A percentile compares a stretch with the other conserved stretches of the same genome.
Evolutionary conservation across 2,888 invertebrate genomes (phyloP).

Genomic region (Cremastinae sp.): DNA sequence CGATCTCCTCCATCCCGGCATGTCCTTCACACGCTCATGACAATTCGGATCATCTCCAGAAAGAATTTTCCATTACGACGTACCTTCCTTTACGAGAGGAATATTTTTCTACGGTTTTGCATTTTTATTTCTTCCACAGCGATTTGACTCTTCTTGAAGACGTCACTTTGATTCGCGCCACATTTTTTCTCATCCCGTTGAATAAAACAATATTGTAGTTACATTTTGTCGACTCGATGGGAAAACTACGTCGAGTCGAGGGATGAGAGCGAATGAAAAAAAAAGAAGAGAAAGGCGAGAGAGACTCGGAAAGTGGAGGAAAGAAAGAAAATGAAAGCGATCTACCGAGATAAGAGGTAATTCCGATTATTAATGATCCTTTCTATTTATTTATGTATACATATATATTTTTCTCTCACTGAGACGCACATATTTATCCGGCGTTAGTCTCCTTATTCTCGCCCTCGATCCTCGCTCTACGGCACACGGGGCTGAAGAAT

Average conservation of each 20-base stretch:
- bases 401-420: not conserved
- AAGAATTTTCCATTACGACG: not conserved
- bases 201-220: too few species aligned
- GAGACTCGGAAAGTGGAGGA: slow-evolving; percentile 41
- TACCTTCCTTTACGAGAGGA: too few species aligned
- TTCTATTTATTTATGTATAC: slow-evolving; percentile 46
- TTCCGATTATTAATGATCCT: slow-evolving; percentile 71
- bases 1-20: not conserved
- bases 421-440: too few species aligned
- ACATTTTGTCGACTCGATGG: too few species aligned
- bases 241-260: too few species aligned
- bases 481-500: slow-evolving; percentile 62
- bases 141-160: slow-evolving; percentile 31
- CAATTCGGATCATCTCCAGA: not conserved
- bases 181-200: slow-evolving; percentile 6
- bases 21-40: not conserved
- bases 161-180: slow-evolving; percentile 6
- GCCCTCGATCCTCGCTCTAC: not conserved
- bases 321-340: slow-evolving; percentile 59
- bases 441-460: not conserved
- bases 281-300: slow-evolving; percentile 20
- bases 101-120: too few species aligned
- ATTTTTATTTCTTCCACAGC: slow-evolving; percentile 31
- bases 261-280: too few species aligned
- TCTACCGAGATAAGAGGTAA: slow-evolving; percentile 67